Evolutionary conservation across 1,140 invertebrate genomes (phyloP), one percentile per base, ranked within the genome.

Genomic region (Cotesia typhae): DNA sequence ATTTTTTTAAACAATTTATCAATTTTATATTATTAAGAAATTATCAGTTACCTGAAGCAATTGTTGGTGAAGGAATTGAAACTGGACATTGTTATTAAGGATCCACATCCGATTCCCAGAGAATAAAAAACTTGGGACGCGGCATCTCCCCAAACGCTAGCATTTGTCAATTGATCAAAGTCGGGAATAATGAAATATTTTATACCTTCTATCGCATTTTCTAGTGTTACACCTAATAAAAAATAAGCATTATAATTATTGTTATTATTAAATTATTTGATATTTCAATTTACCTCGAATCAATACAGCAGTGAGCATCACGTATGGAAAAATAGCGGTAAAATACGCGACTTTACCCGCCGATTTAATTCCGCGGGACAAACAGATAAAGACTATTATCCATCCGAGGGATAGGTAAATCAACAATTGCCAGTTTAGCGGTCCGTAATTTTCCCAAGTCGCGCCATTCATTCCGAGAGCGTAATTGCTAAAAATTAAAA

Each of bases 271-370:
- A 28, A 65, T 53, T n/a, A 73, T 67, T 4, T 28, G n/a, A 20
- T 47, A 4, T 59, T 36, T 59, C 53, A 5, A 73, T 75, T 79
- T 76, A 82, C 86, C 93, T 75, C 92, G 84, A 37, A 94, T 85
- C 28, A 95, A 84, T 0, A 92, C 75, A 6, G 91, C 91, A 0
- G 90, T 88, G 51, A 95, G 85, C 79, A 94, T 90, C 7, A 94
- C 87, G 79, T 95, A 95, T 1, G 94, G 94, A 82, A 95, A 94
- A 4, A 92, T 80, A 0, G 93, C 90, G 1, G 92, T 93, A 80
- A 93, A 92, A 79, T 93, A 93, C 14, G 92, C 91, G 10, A 94
- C 93, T 88, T 96, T 96, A 66, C 95, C 95, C 1, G 93, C 92
- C 73, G 91, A 92, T 83, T 90, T 88, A 53, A 93, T 90, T 47